Evolutionary conservation across 2,113 vertebrate genomes (phyloP).

Genomic region (Lucifuga dentata): DNA sequence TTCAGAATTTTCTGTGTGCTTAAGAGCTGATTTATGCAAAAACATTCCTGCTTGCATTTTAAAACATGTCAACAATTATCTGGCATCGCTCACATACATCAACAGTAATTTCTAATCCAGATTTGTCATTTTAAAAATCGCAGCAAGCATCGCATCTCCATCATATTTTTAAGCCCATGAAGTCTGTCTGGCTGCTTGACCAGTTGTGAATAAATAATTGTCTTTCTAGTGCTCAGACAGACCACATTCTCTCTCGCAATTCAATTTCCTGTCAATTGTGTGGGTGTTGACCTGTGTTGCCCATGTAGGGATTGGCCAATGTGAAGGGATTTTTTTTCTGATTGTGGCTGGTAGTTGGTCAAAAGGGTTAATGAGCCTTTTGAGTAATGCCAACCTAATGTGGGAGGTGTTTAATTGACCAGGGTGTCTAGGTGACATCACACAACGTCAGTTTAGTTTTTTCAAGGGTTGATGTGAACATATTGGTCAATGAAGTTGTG

Average conservation of each 20-base stretch:
- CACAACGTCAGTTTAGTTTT: conserved; percentile 77
- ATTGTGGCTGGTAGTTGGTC: conserved; percentile 83
- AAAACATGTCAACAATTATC: conserved; percentile 35
- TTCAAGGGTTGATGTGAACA: conserved; percentile 71
- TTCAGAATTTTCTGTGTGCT: conserved; percentile 36
- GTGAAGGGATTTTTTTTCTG: conserved; percentile 68
- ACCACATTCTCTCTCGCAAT: conserved; percentile 77
- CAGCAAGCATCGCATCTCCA: conserved; percentile 55
- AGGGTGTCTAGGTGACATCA: conserved; percentile 77
- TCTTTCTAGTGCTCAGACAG: conserved; percentile 81
- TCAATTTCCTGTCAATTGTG: conserved; percentile 85
- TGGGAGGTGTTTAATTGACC: conserved; percentile 89
- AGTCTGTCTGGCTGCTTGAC: conserved; percentile 68
- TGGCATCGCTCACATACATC: conserved; percentile 40
- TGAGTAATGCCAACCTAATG: conserved; percentile 79
- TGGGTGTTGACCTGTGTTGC: conserved; percentile 82
- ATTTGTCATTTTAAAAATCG: conserved; percentile 32
- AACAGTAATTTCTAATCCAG: conserved; percentile 24
- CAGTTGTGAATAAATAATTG: conserved; percentile 82
- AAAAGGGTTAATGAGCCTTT: conserved; percentile 87
- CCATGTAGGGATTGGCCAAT: conserved; percentile 78
- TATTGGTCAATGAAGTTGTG: conserved; percentile 66
- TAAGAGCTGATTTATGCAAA: conserved; percentile 46
- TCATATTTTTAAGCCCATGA: conserved; percentile 53
- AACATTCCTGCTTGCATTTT: conserved; percentile 10